Evolutionary conservation across 1,140 invertebrate species (phyloP).

Genomic region (Caligus rogercresseyi): DNA sequence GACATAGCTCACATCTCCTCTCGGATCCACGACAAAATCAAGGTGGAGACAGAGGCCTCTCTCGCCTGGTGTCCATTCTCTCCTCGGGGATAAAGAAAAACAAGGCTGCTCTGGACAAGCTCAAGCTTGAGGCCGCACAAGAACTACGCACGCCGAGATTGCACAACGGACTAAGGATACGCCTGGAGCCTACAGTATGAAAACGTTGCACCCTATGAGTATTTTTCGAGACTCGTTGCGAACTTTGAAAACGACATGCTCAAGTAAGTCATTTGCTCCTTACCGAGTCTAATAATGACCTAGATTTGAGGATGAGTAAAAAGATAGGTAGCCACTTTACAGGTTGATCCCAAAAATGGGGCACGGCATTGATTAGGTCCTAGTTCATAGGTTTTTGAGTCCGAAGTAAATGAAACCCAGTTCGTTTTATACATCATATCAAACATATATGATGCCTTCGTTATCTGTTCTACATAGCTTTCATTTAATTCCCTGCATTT

Average conservation of each 20-base stretch:
- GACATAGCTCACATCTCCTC: slow-evolving; percentile 30
- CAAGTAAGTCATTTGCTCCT: no score
- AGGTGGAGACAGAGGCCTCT: slow-evolving; percentile 29
- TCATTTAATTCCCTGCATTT: no score
- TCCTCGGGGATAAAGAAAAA: slow-evolving; percentile 32
- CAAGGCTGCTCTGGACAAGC: slow-evolving; percentile 30
- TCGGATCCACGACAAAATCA: slow-evolving; percentile 30
- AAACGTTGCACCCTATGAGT: slow-evolving; percentile 32
- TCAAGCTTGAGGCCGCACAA: slow-evolving; percentile 32
- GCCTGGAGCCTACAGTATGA: slow-evolving; percentile 33
- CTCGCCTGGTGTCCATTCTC: slow-evolving; percentile 30
- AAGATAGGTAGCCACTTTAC: no score
- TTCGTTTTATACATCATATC: no score
- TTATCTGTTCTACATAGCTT: no score
- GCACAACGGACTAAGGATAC: slow-evolving; percentile 32
- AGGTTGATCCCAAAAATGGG: no score
- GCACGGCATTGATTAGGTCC: no score
- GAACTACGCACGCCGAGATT: slow-evolving; percentile 34
- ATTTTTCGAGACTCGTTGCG: slow-evolving; percentile 30
- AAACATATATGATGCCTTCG: no score
- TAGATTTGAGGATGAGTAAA: no score
- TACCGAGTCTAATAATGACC: no score
- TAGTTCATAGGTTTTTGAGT: no score
- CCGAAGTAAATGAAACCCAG: no score
- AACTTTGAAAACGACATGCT: slow-evolving; percentile 32